These are phyloP conservation scores for Puma concolor DNA, from an alignment of 2,113 vertebrate species.

Conservation along the genomic window DNA sequence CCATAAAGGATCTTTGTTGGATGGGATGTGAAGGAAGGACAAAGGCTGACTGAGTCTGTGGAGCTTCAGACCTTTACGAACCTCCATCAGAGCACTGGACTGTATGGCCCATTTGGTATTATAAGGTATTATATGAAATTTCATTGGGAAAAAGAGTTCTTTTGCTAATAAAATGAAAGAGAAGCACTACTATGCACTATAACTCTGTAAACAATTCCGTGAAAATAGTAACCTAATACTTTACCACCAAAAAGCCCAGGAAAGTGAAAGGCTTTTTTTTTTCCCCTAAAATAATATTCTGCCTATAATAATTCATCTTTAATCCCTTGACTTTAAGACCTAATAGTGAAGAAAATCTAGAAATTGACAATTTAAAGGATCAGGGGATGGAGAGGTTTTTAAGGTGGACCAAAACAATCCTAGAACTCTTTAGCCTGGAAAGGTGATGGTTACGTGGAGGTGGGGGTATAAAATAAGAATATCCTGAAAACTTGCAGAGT, in stretches of 20 bases:
- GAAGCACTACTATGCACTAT: background rate
- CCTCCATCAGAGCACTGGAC: background rate
- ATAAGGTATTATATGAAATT: constrained; percentile 14
- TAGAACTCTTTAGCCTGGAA: background rate
- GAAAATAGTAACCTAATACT: background rate
- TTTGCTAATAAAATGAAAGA: constrained; percentile 22
- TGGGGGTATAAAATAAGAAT: background rate
- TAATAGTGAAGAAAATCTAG: background rate
- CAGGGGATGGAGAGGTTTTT: background rate
- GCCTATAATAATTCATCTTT: background rate
- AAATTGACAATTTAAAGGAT: background rate
- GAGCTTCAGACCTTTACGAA: background rate
- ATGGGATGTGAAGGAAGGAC: background rate
- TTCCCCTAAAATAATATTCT: background rate
- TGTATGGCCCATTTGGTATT: background rate
- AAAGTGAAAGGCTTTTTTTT: background rate
- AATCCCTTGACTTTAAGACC: background rate
- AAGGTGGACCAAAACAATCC: background rate
- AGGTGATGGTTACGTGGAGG: background rate
- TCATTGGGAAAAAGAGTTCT: background rate
- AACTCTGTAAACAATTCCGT: background rate
- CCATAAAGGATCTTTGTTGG: background rate
- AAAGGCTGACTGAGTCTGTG: background rate
- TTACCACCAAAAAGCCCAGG: background rate
- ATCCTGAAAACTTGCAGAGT: constrained; percentile 4